Evolutionary conservation across 2,797 vertebrate genomes (phyloP).

Genomic region (Eulemur albifrons): DNA sequence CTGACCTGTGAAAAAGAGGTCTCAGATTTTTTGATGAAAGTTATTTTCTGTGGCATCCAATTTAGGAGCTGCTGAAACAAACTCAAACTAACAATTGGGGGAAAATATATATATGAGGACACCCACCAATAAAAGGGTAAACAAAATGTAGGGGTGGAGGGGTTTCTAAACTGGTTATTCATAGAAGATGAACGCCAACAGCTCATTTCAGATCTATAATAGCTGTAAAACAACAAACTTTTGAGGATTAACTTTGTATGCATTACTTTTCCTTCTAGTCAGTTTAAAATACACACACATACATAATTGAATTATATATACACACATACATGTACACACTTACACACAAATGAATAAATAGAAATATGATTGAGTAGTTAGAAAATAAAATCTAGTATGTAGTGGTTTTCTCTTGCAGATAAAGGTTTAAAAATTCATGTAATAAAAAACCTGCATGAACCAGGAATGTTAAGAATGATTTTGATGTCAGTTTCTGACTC

Average conservation of each 20-base stretch:
- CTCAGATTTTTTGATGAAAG: conserved; percentile 60
- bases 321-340: neutral
- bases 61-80: conserved; percentile 65
- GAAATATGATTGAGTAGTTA: neutral
- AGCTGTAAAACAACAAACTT: neutral
- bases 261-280: neutral
- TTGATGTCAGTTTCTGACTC: neutral
- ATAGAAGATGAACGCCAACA: neutral
- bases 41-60: conserved; percentile 64
- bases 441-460: neutral
- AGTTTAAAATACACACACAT: neutral
- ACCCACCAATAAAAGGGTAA: conserved; percentile 40
- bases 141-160: neutral
- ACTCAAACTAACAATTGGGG: neutral
- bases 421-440: conserved; percentile 2
- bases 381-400: neutral
- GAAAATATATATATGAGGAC: neutral
- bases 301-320: neutral
- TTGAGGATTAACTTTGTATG: neutral
- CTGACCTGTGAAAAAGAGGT: conserved; percentile 72
- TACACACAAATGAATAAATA: neutral
- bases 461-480: neutral
- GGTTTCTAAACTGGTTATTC: conserved; percentile 36
- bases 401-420: neutral
- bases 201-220: neutral